These are phyloP conservation scores for Epirrita christyi DNA, from an alignment of 2,888 invertebrate species.

Conservation along the genomic window DNA sequence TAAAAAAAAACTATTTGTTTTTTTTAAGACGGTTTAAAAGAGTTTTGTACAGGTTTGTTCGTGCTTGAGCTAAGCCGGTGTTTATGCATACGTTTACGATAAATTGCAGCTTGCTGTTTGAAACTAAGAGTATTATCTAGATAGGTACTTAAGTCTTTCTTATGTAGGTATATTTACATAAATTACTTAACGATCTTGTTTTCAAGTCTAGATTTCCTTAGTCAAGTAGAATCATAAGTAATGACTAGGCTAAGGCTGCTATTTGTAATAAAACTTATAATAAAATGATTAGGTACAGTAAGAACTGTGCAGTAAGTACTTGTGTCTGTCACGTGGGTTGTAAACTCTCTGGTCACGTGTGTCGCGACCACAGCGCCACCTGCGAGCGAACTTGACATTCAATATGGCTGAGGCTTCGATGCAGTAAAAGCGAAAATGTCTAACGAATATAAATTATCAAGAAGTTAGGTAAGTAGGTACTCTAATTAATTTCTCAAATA, in stretches of 20 bases:
- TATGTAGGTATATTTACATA: neutral
- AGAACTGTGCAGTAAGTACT: neutral
- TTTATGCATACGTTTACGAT: too few species aligned
- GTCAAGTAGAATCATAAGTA: neutral
- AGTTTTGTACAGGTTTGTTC: too few species aligned
- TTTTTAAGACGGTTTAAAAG: too few species aligned
- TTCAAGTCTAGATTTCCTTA: slow-evolving; percentile 2
- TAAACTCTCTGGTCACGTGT: slow-evolving; percentile 8
- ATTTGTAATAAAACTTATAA: slow-evolving; percentile 15
- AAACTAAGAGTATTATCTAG: too few species aligned
- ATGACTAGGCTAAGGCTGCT: slow-evolving; percentile 12
- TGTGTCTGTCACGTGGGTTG: slow-evolving; percentile 20
- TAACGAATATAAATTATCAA: neutral
- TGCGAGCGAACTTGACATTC: slow-evolving; percentile 31
- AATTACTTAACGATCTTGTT: neutral
- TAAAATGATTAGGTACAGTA: slow-evolving; percentile 4
- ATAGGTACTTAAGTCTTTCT: neutral
- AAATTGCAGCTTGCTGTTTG: too few species aligned
- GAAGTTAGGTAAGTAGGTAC: neutral
- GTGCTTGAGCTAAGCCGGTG: too few species aligned
- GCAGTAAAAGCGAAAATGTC: slow-evolving; percentile 9
- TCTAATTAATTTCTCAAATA: too few species aligned
- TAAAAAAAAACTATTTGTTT: too few species aligned
- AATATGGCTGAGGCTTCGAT: neutral
- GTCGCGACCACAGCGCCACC: slow-evolving; percentile 39